Percentiles rank a stretch among this genome's conserved stretches.
phyloP scores from a whole-genome alignment of 2,113 vertebrate genomes.

The Macquaria ambigua region DNA sequence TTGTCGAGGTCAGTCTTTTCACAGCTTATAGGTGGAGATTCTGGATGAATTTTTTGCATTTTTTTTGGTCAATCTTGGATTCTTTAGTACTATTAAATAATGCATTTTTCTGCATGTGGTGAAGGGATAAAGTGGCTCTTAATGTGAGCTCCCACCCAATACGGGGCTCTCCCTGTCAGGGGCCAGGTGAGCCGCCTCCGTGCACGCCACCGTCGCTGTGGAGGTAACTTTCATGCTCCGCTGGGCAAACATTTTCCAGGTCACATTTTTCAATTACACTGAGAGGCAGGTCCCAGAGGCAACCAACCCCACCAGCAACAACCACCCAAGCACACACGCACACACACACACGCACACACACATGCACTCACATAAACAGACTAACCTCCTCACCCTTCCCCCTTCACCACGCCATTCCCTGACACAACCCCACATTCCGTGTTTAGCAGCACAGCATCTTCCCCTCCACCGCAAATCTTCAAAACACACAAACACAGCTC shows the following conservation, averaged over 20 bases:
- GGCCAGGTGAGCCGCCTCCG: constrained; percentile 81
- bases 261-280: constrained; percentile 90
- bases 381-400: constrained; percentile 60
- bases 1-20: constrained; percentile 72
- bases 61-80: constrained; percentile 74
- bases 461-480: constrained; percentile 45
- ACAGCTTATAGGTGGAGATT: constrained; percentile 57
- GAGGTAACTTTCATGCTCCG: constrained; percentile 89
- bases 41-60: constrained; percentile 55
- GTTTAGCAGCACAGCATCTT: constrained; percentile 62
- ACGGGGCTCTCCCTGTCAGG: constrained; percentile 76
- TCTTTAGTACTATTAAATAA: constrained; percentile 83
- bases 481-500: constrained; percentile 60
- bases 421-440: constrained; percentile 30
- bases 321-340: constrained; percentile 40
- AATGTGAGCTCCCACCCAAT: constrained; percentile 75
- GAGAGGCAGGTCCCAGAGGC: constrained; percentile 82
- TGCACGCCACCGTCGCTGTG: constrained; percentile 73
- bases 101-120: constrained; percentile 80
- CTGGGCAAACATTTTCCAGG: constrained; percentile 89
- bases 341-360: constrained; percentile 33
- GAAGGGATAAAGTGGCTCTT: constrained; percentile 84
- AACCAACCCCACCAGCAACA: constrained; percentile 63
- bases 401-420: constrained; percentile 33
- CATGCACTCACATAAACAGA: constrained; percentile 68